A percentile compares a stretch with the other conserved stretches of the same genome.
Conservation (phyloP, 2,888 invertebrate genomes). For the Busseola fusca region DNA sequence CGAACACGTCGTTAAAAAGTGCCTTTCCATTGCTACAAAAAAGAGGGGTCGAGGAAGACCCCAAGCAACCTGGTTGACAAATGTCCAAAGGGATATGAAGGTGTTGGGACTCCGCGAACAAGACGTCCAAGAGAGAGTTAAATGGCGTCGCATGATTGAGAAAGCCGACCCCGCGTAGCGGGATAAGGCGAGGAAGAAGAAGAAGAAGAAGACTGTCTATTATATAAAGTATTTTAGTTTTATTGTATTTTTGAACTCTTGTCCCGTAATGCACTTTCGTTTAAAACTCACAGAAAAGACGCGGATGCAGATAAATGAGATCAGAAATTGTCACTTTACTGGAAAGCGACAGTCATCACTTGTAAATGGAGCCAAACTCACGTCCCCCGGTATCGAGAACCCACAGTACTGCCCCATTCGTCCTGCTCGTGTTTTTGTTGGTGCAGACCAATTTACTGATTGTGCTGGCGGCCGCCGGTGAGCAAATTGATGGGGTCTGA, state of each 20-base stretch:
- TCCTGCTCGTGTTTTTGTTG: conserved; percentile 73
- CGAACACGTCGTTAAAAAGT: too few species aligned
- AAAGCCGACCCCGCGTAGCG: too few species aligned
- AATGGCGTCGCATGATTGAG: too few species aligned
- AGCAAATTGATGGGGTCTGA: conserved; percentile 68
- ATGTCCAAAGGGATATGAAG: too few species aligned
- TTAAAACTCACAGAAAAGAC: background rate
- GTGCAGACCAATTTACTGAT: conserved; percentile 83
- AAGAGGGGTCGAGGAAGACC: too few species aligned
- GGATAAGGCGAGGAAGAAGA: too few species aligned
- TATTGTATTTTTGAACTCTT: background rate
- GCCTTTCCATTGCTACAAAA: too few species aligned
- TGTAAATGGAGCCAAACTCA: background rate
- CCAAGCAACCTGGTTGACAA: too few species aligned
- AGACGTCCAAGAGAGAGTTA: too few species aligned
- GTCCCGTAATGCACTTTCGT: background rate
- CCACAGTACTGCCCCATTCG: conserved; percentile 46
- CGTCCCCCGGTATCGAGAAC: conserved; percentile 51
- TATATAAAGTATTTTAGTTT: background rate
- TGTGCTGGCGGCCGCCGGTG: conserved; percentile 62
- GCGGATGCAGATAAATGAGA: background rate
- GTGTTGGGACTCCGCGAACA: too few species aligned
- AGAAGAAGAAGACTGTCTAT: too few species aligned
- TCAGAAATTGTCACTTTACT: background rate
- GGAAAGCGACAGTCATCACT: background rate